A percentile compares a stretch with the other conserved stretches of the same genome.
These are phyloP conservation scores for Sinonovacula constricta DNA, from an alignment of 1,140 invertebrate species.

Conservation along the genomic window DNA sequence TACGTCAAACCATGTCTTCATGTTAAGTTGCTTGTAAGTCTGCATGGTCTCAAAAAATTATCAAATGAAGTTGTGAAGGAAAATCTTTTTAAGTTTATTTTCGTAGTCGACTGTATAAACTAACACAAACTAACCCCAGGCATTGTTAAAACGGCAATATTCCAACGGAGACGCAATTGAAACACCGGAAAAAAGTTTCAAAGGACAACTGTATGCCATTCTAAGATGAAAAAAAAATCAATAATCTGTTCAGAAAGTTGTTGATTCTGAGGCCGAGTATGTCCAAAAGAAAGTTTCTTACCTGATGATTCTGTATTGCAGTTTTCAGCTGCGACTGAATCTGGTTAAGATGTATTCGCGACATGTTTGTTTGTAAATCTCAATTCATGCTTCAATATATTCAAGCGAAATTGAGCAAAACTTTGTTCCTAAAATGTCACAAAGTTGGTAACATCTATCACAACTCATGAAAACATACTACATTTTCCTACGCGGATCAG, in stretches of 20 bases:
- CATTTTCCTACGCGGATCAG: neutral
- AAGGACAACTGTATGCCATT: slow-evolving; percentile 14
- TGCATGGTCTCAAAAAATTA: no score
- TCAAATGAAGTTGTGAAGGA: no score
- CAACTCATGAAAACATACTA: neutral
- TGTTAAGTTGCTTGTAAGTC: no score
- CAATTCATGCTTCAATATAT: no score
- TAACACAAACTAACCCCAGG: neutral
- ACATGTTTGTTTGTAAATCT: no score
- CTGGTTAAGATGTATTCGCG: slow-evolving; percentile 21
- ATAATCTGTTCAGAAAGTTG: neutral
- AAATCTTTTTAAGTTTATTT: no score
- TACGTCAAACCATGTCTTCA: no score
- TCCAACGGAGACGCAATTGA: neutral
- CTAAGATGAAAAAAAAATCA: no score
- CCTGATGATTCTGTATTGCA: slow-evolving; percentile 48
- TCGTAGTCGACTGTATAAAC: no score
- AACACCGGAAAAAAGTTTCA: neutral
- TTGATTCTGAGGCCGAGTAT: neutral
- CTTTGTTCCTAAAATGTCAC: no score
- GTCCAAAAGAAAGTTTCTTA: slow-evolving; percentile 16
- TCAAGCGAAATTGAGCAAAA: no score
- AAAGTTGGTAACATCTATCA: neutral
- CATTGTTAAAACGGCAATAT: neutral
- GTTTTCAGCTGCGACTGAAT: slow-evolving; percentile 40